These are phyloP conservation scores for Bembecia ichneumoniformis DNA, from an alignment of 2,888 invertebrate species.

Conservation along the genomic window DNA sequence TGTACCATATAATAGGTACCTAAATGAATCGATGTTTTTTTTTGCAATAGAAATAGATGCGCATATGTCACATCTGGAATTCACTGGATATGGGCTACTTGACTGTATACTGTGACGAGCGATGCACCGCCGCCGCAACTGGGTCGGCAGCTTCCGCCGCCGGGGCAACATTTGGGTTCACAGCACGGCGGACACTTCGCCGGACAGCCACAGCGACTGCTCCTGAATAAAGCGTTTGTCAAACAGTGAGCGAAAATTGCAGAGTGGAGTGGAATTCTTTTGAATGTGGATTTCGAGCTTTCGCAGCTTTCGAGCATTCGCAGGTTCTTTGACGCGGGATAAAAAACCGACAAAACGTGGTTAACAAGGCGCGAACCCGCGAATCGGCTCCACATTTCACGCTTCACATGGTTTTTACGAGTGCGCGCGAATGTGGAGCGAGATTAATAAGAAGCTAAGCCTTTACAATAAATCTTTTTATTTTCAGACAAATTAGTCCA, in stretches of 20 bases:
- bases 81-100: constrained; percentile 70
- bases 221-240: not conserved
- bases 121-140: constrained; percentile 44
- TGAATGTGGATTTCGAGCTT: not conserved
- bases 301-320: no score
- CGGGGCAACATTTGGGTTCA: constrained; percentile 5
- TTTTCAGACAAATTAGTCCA: no score
- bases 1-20: no score
- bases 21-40: not conserved
- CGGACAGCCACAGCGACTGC: not conserved
- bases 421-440: not conserved
- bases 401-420: no score
- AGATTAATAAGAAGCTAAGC: not conserved
- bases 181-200: not conserved
- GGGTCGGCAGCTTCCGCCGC: constrained; percentile 22
- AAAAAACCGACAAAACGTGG: no score
- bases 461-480: no score
- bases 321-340: no score
- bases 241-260: not conserved
- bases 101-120: constrained; percentile 69
- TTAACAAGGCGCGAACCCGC: no score
- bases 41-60: not conserved
- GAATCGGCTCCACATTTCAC: no score
- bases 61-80: not conserved
- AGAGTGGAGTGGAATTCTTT: not conserved